Base-by-base conservation (phyloP, 2,888 invertebrate genomes). In the Eupithecia abbreviata region DNA sequence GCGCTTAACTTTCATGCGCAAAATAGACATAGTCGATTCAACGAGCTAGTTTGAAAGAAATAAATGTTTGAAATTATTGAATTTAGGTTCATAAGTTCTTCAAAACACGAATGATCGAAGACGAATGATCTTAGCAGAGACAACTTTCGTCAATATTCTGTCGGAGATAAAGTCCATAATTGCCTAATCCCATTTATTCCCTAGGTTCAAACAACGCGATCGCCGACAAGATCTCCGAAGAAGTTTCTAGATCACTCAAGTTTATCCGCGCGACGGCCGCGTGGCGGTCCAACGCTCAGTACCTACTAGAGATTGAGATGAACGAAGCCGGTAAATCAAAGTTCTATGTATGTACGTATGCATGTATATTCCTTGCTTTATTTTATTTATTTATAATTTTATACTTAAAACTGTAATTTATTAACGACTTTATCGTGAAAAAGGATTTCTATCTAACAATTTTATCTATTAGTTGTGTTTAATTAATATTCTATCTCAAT, bases 201-300 rank as follows among this genome's bases (percentile, higher is more conserved):
- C 15, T 70, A 93, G 93, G 92, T 41, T 81, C 89, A 47, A 88
- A 73, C 55, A 86, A 77, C 66, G 81, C 86, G 4, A 90, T 84
- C 51, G 83, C 87, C 0, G 94, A 92, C 6, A 94, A 93, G 84
- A 86, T 94, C 18, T 90, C 94, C 0, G 94, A 94, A 77, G 95
- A 95, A 83, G 93, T 94, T 13, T 84, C 90, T 3, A 86, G 93
- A 75, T 91, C 94, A 0, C 76, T 94, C 13, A 94, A 94, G 80
- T 94, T 95, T 77, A 82, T 95, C 7, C 87, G 92, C 77, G 92
- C 92, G 0, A 90, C 91, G 0, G 89, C 93, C 0, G 92, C 93
- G 0, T 95, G 95, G 95, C 88, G 89, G 70, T 93, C 93, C 0
- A 93, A 94, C 75, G 94, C 94, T 0, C 94, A 94, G 75, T 94